Evolutionary conservation across 1,140 invertebrate genomes (phyloP).

Genomic region (Theocolax elegans): DNA sequence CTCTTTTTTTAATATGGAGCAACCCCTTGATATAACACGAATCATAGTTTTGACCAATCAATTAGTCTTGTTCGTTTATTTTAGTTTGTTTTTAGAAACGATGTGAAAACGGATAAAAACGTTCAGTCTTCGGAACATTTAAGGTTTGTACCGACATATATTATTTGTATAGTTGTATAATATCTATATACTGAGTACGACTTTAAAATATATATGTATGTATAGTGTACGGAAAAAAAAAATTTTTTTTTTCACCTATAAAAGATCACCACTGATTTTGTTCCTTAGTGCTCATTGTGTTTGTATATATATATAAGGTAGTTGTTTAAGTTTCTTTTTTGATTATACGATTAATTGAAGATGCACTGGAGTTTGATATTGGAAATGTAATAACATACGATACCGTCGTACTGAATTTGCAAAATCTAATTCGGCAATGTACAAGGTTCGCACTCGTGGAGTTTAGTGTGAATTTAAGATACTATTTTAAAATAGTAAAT

Average conservation of each 20-base stretch:
- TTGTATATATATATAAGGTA: conserved; percentile 34
- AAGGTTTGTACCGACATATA: conserved; percentile 19
- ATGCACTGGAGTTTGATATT: conserved; percentile 20
- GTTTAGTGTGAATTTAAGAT: not conserved
- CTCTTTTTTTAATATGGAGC: not conserved
- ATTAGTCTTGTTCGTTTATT: not conserved
- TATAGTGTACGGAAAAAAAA: conserved; percentile 12
- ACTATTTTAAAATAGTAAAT: not conserved
- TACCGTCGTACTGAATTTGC: conserved; percentile 19
- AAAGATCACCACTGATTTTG: not conserved
- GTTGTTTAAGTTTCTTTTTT: conserved; percentile 24
- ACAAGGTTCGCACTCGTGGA: conserved; percentile 5
- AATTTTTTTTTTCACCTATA: not conserved
- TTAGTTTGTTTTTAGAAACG: conserved; percentile 2
- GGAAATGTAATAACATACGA: conserved; percentile 22
- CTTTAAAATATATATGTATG: conserved; percentile 44
- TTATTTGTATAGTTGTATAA: conserved; percentile 28
- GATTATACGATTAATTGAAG: conserved; percentile 35
- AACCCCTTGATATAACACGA: not conserved
- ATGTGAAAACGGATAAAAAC: not conserved
- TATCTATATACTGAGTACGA: conserved; percentile 28
- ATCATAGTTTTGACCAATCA: not conserved
- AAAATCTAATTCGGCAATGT: not conserved
- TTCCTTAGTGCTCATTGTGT: not conserved
- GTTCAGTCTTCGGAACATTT: conserved; percentile 31